Evolutionary conservation across 2,888 invertebrate genomes (phyloP), one percentile per base, ranked within the genome.

Genomic region (Encarsia formosa): DNA sequence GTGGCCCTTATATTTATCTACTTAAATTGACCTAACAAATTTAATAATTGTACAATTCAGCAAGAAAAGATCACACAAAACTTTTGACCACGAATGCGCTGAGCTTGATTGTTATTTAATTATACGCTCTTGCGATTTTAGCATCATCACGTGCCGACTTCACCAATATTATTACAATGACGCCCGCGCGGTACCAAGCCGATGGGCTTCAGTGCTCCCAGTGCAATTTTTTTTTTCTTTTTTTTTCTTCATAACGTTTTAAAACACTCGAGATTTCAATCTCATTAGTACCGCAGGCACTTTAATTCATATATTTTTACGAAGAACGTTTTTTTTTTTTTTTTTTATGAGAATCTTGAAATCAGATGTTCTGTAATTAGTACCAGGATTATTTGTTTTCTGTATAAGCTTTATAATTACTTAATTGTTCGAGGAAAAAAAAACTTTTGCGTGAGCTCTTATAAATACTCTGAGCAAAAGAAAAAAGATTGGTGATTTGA

Each of bases 101-200:
- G 65, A 65, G 62, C 64, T 62, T 70, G 68, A 71, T 71, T 69
- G 65, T 68, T 69, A 65, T 66, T 70, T 71, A 69, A 71, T 71
- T 71, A 70, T 70, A 68, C 65, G 55, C 58, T 51, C 61, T 38
- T 24, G 37, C 19, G 13, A 69, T 67, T 70, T 69, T 68, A 67
- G 65, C 67, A 66, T 67, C 64, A 65, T 67, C n/a, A n/a, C n/a
- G n/a, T 66, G 67, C 66, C 63, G 63, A 64, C 64, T 67, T n/a
- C n/a, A n/a, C n/a, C 65, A 66, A 69, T 68, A 68, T 68, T 64
- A 61, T 31, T 49, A 41, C 40, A 53, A 47, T 24, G 34, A 48
- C 23, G 37, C 11, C 29, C 34, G n/a, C 24, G 8, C 23, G 13
- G 15, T 4, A 15, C 13, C 35, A 37, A 15, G 16, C 6, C 16